Evolutionary conservation across 2,888 invertebrate species (phyloP).

Genomic region (Mythimna impura): DNA sequence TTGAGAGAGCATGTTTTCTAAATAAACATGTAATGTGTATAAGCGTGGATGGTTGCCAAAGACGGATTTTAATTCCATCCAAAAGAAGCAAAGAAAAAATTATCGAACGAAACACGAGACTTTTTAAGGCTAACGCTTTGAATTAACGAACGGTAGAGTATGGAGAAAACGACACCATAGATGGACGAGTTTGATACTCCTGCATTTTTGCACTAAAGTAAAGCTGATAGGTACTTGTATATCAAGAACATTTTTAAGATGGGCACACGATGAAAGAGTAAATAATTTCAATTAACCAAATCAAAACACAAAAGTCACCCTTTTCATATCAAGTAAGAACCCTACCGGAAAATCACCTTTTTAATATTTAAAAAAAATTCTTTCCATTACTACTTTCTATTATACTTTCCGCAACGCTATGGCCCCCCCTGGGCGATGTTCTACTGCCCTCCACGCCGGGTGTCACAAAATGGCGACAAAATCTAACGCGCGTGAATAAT

Average conservation of each 20-base stretch:
- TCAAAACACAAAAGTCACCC: constrained; percentile 16
- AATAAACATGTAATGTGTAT: constrained; percentile 60
- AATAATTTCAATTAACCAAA: constrained; percentile 11
- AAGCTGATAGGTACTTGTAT: not conserved
- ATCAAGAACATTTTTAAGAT: not conserved
- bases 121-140: constrained; percentile 37
- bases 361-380: constrained; percentile 39
- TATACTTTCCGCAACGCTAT: constrained; percentile 32
- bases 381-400: constrained; percentile 47
- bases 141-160: constrained; percentile 36
- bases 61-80: constrained; percentile 62
- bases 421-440: constrained; percentile 37
- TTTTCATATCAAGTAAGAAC: not conserved
- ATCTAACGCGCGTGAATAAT: constrained; percentile 81
- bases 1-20: constrained; percentile 58
- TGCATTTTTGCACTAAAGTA: constrained; percentile 10
- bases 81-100: constrained; percentile 47
- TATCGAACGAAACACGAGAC: constrained; percentile 51
- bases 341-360: constrained; percentile 39
- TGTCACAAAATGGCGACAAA: constrained; percentile 70
- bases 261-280: no score
- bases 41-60: constrained; percentile 50
- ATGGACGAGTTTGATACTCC: not conserved
- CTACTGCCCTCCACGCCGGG: constrained; percentile 57
- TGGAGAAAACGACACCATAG: constrained; percentile 23